Base-by-base conservation (phyloP, 2,797 vertebrate species). In the Synanceia verrucosa region DNA sequence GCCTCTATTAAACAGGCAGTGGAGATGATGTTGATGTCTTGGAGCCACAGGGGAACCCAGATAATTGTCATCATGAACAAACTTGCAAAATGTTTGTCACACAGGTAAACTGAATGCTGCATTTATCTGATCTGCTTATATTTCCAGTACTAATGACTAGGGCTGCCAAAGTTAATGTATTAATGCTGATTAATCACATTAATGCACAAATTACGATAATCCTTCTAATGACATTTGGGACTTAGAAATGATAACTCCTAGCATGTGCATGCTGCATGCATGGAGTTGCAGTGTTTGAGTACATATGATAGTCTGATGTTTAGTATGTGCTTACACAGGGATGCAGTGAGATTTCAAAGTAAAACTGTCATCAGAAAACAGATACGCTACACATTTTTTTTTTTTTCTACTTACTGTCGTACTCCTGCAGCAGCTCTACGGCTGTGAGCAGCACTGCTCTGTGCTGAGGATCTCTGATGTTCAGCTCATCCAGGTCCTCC, bases 401-500 rank as follows among this genome's bases (percentile, higher is more conserved):
- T n/a, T 4, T 21, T 50, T 29, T 31, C 21, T 29, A 91, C 98
- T 81, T 93, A 99, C 98, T 99, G 84, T 99, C 98, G 9, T 97
- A 98, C 77, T 99, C 98, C 89, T 99, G 98, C 18, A 99, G 91
- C 64, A 99, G 93, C 81, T 99, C 98, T 43, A 99, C 97, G 0
- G 98, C 97, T 0, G 97, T 98, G 89, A 99, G 92, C 56, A 99
- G 95, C 29, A 97, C 95, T 1, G 97, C 96, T 88, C 97, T 94
- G 87, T 99, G 98, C 66, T 99, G 96, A 26, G 97, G 97, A 84
- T 99, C 97, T 65, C 81, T 92, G 85, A 99, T 99, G 69, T 99
- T 98, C 76, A 99, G 90, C 90, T 99, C 98, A 21, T 99, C 97
- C 89, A 99, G 88, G 87, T 99, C 98, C 88, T 99, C 97, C 83